These are phyloP conservation scores for Rhingia campestris DNA, from an alignment of 2,888 invertebrate species.

Conservation along the genomic window DNA sequence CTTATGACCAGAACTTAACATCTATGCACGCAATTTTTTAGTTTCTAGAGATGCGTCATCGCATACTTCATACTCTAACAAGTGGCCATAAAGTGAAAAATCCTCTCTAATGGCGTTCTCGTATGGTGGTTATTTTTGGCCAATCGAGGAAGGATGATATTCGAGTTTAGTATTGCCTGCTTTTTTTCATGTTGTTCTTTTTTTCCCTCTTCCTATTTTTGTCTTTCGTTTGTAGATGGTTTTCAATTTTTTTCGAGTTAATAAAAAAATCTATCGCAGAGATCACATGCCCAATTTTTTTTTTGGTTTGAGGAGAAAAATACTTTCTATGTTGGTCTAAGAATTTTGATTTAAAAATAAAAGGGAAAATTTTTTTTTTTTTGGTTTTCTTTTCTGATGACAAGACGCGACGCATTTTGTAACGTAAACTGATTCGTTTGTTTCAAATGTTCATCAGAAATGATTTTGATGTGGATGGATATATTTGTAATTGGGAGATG, in stretches of 20 bases:
- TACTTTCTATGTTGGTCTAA: conserved; percentile 19
- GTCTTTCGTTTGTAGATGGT: conserved; percentile 21
- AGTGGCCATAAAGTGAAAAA: conserved; percentile 51
- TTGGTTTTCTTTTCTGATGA: conserved; percentile 1
- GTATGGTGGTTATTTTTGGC: conserved; percentile 63
- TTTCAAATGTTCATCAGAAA: conserved; percentile 1
- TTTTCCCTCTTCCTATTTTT: conserved; percentile 40
- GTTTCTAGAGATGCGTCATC: conserved; percentile 42
- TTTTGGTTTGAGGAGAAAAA: neutral
- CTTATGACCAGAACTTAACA: conserved; percentile 17
- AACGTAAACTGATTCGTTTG: neutral
- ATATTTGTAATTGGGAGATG: conserved; percentile 9
- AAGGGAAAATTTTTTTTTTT: neutral
- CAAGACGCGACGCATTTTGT: no score
- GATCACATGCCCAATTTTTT: conserved; percentile 31
- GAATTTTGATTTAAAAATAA: conserved; percentile 28
- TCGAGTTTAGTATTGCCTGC: conserved; percentile 25
- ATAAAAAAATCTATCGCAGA: conserved; percentile 28
- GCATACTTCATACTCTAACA: conserved; percentile 52
- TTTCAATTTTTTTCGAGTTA: conserved; percentile 18
- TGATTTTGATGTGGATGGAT: conserved; percentile 2
- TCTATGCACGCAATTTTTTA: conserved; percentile 46
- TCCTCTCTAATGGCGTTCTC: conserved; percentile 20
- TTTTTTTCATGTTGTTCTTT: conserved; percentile 3
- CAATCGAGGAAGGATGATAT: conserved; percentile 60